phyloP scores from a whole-genome alignment of 92 coral and sea anemone species.

The Porites cylindrica region DNA sequence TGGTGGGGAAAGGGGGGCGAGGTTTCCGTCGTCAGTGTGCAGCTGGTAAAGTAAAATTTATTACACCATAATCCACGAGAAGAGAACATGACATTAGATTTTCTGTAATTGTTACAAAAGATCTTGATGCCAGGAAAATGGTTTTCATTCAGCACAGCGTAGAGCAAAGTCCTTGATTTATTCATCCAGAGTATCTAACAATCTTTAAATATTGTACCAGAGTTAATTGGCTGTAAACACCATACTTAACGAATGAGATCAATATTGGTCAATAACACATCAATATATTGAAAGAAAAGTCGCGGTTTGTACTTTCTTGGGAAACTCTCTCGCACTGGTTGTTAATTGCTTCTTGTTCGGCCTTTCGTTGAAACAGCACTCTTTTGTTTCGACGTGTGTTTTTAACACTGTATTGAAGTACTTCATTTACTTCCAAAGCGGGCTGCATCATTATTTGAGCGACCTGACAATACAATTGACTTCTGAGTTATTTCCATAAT shows the following conservation, averaged over 20 bases:
- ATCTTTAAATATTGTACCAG: constrained; percentile 20
- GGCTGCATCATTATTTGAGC: background rate
- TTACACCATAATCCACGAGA: too few relatives aligned
- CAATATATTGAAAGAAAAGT: background rate
- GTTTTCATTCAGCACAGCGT: background rate
- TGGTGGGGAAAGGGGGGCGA: too few relatives aligned
- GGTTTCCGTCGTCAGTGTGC: too few relatives aligned
- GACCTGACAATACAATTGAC: background rate
- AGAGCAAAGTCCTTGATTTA: background rate
- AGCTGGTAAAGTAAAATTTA: too few relatives aligned
- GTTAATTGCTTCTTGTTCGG: too few relatives aligned
- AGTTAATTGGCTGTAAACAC: background rate
- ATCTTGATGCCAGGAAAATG: background rate
- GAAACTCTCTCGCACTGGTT: background rate
- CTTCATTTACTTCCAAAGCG: background rate
- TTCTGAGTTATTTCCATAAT: too few relatives aligned
- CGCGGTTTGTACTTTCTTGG: background rate
- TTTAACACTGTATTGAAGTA: background rate
- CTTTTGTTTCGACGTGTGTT: background rate
- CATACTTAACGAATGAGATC: background rate
- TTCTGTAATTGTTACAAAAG: too few relatives aligned
- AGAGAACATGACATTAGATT: too few relatives aligned
- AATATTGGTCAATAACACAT: background rate
- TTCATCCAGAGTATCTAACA: background rate
- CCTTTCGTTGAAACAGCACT: background rate